Conservation (phyloP, 1,140 invertebrate species). For the Drosophila lowei region DNA sequence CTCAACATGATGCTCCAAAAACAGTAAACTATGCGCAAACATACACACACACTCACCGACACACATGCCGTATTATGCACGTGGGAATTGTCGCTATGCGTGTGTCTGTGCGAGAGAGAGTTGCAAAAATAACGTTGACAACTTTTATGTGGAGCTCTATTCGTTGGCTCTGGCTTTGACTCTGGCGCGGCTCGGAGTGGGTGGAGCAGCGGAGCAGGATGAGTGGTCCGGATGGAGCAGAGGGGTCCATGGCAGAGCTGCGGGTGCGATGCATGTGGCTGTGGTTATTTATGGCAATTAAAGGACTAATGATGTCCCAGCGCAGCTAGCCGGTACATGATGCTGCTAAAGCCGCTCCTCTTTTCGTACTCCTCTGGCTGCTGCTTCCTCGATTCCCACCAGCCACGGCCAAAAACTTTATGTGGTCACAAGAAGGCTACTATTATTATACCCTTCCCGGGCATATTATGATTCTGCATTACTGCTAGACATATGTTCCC, state of each 20-base stretch:
- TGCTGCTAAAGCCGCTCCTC: constrained; percentile 41
- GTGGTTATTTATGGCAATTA: constrained; percentile 81
- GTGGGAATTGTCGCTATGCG: constrained; percentile 60
- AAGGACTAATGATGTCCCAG: constrained; percentile 80
- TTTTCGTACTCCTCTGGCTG: background rate
- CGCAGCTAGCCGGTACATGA: constrained; percentile 59
- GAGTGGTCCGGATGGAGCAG: background rate
- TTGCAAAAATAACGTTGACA: constrained; percentile 77
- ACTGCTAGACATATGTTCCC: too few relatives aligned
- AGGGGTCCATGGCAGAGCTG: constrained; percentile 14
- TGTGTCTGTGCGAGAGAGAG: constrained; percentile 38
- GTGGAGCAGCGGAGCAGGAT: constrained; percentile 3
- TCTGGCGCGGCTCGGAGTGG: background rate
- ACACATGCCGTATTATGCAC: constrained; percentile 57
- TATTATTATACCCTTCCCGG: constrained; percentile 30
- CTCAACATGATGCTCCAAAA: constrained; percentile 68
- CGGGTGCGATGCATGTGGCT: constrained; percentile 48
- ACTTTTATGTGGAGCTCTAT: constrained; percentile 60
- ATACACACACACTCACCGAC: constrained; percentile 20
- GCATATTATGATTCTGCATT: background rate
- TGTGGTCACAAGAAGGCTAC: constrained; percentile 16
- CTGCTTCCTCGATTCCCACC: background rate
- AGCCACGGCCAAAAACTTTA: constrained; percentile 36
- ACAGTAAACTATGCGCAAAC: constrained; percentile 53
- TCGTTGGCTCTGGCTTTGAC: background rate